Conservation (phyloP, 2,888 invertebrate species). For the Gortyna flavago region DNA sequence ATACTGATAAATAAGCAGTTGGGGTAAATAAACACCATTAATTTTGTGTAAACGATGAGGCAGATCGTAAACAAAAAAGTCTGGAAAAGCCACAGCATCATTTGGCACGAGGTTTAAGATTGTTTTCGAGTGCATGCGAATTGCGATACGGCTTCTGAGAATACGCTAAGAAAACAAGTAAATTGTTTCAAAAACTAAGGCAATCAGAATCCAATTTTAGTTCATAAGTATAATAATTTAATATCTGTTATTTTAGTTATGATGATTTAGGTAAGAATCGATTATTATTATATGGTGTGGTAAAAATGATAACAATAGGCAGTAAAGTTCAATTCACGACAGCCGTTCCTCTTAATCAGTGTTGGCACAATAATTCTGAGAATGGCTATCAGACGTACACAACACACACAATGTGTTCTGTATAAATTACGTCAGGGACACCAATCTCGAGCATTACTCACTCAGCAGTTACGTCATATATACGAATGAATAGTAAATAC, state of each 20-base stretch:
- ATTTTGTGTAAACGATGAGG: constrained; percentile 25
- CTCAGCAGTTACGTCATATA: constrained; percentile 54
- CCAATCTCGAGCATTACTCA: constrained; percentile 66
- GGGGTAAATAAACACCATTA: constrained; percentile 26
- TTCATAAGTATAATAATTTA: not conserved
- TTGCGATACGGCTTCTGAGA: constrained; percentile 45
- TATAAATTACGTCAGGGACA: constrained; percentile 65
- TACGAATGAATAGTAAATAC: constrained; percentile 62
- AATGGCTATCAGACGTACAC: constrained; percentile 63
- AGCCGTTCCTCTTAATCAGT: constrained; percentile 67
- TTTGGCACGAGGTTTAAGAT: constrained; percentile 41
- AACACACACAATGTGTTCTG: constrained; percentile 54
- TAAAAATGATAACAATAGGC: constrained; percentile 59
- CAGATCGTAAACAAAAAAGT: constrained; percentile 35
- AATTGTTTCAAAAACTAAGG: constrained; percentile 21
- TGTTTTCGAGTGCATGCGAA: constrained; percentile 40
- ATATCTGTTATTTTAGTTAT: not conserved
- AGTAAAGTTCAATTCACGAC: constrained; percentile 66
- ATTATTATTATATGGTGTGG: constrained; percentile 44
- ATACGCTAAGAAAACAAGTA: constrained; percentile 43
- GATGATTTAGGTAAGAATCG: constrained; percentile 22
- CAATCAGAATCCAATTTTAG: constrained; percentile 3
- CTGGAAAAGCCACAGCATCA: constrained; percentile 47
- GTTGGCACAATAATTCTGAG: constrained; percentile 69
- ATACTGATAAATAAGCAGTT: constrained; percentile 29